Conservation (phyloP, 2,888 invertebrate species). For the Drosophila anomalata region DNA sequence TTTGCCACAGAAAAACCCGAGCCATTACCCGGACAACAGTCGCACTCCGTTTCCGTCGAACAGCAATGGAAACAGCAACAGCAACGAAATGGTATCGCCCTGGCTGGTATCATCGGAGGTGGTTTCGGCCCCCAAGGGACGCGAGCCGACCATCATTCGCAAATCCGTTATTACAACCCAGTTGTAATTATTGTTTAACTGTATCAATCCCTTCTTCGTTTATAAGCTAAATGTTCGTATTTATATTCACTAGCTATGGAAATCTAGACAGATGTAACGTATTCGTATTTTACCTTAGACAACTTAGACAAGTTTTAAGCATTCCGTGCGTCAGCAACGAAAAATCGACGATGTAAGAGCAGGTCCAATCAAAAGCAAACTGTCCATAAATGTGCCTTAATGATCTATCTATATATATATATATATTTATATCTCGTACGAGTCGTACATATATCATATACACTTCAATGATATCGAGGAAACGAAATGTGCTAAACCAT, state of each 20-base stretch:
- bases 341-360: constrained; percentile 70
- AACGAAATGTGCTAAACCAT: constrained; percentile 52
- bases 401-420: constrained; percentile 50
- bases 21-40: constrained; percentile 82
- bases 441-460: constrained; percentile 43
- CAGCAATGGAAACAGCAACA: constrained; percentile 19
- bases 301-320: constrained; percentile 71
- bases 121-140: constrained; percentile 87
- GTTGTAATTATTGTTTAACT: constrained; percentile 85
- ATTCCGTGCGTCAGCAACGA: constrained; percentile 58
- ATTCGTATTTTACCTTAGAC: constrained; percentile 50
- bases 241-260: constrained; percentile 65
- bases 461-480: constrained; percentile 41
- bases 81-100: constrained; percentile 88
- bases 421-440: constrained; percentile 43
- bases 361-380: constrained; percentile 76
- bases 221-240: constrained; percentile 71
- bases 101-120: constrained; percentile 92
- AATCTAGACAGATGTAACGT: constrained; percentile 35
- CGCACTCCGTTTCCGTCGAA: constrained; percentile 83
- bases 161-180: constrained; percentile 95
- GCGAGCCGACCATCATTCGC: constrained; percentile 89
- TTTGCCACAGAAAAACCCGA: constrained; percentile 81
- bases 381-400: constrained; percentile 77
- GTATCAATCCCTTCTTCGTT: constrained; percentile 44